These are phyloP conservation scores for Pelobates cultripes DNA, from an alignment of 2,797 vertebrate species.

Conservation along the genomic window DNA sequence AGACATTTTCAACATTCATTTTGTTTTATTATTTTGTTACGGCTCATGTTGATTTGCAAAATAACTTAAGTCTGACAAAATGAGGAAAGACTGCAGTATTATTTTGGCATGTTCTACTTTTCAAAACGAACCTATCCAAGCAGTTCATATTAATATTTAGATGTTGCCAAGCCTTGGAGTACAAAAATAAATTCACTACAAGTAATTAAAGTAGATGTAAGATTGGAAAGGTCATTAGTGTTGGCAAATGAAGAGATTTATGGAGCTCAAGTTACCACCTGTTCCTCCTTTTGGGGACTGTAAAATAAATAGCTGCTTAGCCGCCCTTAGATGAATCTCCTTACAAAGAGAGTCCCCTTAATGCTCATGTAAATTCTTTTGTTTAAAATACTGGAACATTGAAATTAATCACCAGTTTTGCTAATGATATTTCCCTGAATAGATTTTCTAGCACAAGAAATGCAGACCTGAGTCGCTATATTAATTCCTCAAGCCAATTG, in stretches of 20 bases:
- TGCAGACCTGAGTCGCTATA: constrained; percentile 39
- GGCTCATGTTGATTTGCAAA: no score
- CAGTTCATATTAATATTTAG: constrained; percentile 33
- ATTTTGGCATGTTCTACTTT: constrained; percentile 18
- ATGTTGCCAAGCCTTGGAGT: constrained; percentile 38
- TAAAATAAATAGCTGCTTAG: constrained; percentile 23
- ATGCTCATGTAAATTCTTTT: constrained; percentile 41
- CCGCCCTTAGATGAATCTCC: constrained; percentile 31
- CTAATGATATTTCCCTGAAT: constrained; percentile 45
- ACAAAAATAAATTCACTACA: constrained; percentile 35
- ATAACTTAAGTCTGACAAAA: background rate
- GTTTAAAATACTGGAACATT: constrained; percentile 34
- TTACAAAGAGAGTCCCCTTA: constrained; percentile 28
- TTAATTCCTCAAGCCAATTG: constrained; percentile 50
- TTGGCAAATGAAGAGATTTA: constrained; percentile 50
- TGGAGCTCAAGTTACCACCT: constrained; percentile 44
- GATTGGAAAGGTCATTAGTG: constrained; percentile 47
- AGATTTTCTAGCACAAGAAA: constrained; percentile 34
- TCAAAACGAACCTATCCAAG: constrained; percentile 4
- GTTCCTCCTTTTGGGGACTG: constrained; percentile 28
- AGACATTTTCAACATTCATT: background rate
- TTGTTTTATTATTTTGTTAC: background rate
- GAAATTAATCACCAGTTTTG: constrained; percentile 53
- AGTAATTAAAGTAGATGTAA: constrained; percentile 47
- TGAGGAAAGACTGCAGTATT: background rate